Evolutionary conservation across 2,113 vertebrate genomes (phyloP), one percentile per base, ranked within the genome.

Genomic region (Cricetomys ansorgei): DNA sequence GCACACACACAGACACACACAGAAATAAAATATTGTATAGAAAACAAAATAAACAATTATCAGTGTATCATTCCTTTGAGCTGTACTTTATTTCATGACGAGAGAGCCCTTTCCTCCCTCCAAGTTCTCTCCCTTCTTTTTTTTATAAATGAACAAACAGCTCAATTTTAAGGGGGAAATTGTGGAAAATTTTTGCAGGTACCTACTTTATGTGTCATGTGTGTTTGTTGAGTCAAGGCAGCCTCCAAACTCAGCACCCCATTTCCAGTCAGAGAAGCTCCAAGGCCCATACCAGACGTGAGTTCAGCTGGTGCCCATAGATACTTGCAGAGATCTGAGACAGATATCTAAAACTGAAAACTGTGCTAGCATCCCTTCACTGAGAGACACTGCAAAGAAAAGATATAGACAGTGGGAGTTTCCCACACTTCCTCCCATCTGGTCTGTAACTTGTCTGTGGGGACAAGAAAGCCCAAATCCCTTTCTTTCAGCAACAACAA

Each of bases 221-320:
- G 17, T 12, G 19, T 29, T 0, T 55, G 27, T 37, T 43, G 72
- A 69, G 17, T 34, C 6, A 0, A 4, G 17, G 12, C 31, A 19
- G 10, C 3, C 45, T 72, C 79, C 37, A 40, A 67, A 16, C 29
- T 40, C 29, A 53, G 48, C 16, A 34, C 8, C 40, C 16, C 21
- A 1, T 45, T 75, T 80, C 69, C 48, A 4, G 50, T n/a, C 64
- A 4, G 1, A 1, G 15, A 73, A 50, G n/a, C n/a, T 37, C 29
- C 34, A 0, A 0, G 72, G 67, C 4, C 9, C 34, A 50, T 31
- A 37, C 48, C 0, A 0, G 8, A 21, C 31, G 29, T 0, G 7
- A 5, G 87, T 27, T 31, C 43, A 64, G n/a, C 80, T 40, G 48
- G 11, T 27, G 1, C 59, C 64, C 64, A 62, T 3, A 34, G 70